These are phyloP conservation scores for Drosophila ezoana DNA, from an alignment of 2,888 invertebrate species.

Conservation along the genomic window DNA sequence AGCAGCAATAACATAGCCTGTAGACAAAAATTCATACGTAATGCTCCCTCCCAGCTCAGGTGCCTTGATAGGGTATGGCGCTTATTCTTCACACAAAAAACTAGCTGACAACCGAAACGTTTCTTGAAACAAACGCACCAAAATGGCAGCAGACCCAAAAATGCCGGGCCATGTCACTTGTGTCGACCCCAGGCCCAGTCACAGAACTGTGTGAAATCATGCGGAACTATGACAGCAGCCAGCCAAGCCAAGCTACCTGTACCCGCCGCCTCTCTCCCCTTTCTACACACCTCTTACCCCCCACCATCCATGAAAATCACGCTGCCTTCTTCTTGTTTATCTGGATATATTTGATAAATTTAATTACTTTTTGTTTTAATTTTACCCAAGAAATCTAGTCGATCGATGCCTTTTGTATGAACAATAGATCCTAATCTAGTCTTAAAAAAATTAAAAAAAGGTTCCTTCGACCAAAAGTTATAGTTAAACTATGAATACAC, in stretches of 20 bases:
- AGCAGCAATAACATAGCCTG: constrained; percentile 51
- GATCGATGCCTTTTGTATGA: too few species aligned
- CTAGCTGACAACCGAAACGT: constrained; percentile 76
- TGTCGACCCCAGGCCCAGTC: constrained; percentile 3
- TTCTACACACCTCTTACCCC: too few species aligned
- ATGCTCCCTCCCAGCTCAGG: constrained; percentile 14
- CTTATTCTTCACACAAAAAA: constrained; percentile 34
- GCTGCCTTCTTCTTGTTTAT: too few species aligned
- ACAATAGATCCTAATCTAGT: too few species aligned
- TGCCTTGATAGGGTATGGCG: too few species aligned
- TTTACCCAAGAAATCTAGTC: too few species aligned
- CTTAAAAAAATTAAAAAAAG: too few species aligned
- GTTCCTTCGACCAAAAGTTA: too few species aligned
- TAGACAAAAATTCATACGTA: constrained; percentile 43
- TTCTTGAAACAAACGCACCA: constrained; percentile 67
- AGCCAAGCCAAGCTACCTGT: constrained; percentile 17
- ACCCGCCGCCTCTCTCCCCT: not conserved
- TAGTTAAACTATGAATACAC: too few species aligned
- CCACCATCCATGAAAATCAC: too few species aligned
- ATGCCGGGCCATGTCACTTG: constrained; percentile 62
- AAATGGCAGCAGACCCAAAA: constrained; percentile 51
- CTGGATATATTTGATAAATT: too few species aligned
- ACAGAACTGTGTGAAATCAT: constrained; percentile 74
- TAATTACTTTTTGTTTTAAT: too few species aligned
- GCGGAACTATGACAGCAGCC: constrained; percentile 70